Evolutionary conservation across 2,113 vertebrate species (phyloP).

Genomic region (Aix galericulata): DNA sequence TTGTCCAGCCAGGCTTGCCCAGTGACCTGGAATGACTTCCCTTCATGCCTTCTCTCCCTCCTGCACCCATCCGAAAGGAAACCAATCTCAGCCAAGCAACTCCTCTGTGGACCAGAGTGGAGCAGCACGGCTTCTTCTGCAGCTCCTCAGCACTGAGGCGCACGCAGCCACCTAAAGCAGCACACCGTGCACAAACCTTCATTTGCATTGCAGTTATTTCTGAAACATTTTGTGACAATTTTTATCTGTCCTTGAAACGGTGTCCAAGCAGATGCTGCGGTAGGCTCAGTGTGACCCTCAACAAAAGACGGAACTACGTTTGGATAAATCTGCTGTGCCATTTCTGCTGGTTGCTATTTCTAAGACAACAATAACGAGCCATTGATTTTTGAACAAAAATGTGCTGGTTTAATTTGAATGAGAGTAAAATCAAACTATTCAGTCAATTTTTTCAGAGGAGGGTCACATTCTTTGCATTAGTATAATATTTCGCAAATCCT

Average conservation of each 20-base stretch:
- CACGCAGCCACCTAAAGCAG: background rate
- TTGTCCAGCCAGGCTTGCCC: background rate
- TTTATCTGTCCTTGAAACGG: background rate
- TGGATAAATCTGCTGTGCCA: background rate
- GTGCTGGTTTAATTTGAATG: background rate
- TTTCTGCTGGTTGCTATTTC: conserved; percentile 21
- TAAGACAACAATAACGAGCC: background rate
- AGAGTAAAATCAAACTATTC: conserved; percentile 29
- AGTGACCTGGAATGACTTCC: background rate
- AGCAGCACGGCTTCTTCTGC: background rate
- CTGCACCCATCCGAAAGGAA: background rate
- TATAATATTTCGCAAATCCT: conserved; percentile 23
- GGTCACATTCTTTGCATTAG: conserved; percentile 1
- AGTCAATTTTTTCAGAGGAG: background rate
- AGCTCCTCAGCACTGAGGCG: background rate
- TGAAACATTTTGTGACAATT: background rate
- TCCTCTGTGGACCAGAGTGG: fast-evolving
- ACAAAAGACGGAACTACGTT: background rate
- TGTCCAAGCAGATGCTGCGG: fast-evolving
- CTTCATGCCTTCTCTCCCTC: background rate
- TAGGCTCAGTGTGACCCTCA: background rate
- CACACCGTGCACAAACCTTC: background rate
- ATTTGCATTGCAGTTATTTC: background rate
- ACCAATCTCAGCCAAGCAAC: background rate
- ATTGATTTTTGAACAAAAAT: conserved; percentile 11